A percentile compares a stretch with the other conserved stretches of the same genome.
phyloP scores from a whole-genome alignment of 2,888 invertebrate species.

The Pachliopta kotzebuea region DNA sequence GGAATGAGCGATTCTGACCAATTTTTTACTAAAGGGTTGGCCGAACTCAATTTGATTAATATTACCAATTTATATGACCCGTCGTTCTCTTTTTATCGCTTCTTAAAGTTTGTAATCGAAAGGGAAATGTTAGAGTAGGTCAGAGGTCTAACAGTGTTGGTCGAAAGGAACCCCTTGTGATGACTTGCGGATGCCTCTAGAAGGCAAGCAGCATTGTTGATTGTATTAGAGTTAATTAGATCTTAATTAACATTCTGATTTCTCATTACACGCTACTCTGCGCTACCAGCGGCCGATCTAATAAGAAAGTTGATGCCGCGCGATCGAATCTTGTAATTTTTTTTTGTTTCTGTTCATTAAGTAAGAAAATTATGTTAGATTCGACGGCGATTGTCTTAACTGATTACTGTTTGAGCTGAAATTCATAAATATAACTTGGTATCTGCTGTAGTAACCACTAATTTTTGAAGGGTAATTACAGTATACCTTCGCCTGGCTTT shows the following conservation, averaged over 20 bases:
- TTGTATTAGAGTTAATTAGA: constrained; percentile 80
- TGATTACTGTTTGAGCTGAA: constrained; percentile 33
- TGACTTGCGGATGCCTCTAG: constrained; percentile 76
- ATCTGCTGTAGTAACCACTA: too few relatives aligned
- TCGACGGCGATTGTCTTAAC: constrained; percentile 36
- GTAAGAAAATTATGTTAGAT: constrained; percentile 63
- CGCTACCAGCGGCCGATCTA: constrained; percentile 68
- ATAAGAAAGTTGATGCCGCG: constrained; percentile 71
- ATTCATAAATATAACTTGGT: neutral
- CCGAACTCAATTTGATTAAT: constrained; percentile 77
- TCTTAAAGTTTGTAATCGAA: constrained; percentile 35
- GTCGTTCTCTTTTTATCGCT: constrained; percentile 32
- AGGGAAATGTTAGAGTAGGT: constrained; percentile 45
- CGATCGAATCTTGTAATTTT: constrained; percentile 63
- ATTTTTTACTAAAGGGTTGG: constrained; percentile 78
- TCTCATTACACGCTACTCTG: constrained; percentile 79
- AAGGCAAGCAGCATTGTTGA: constrained; percentile 78
- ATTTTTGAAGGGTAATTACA: too few relatives aligned
- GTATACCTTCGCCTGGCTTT: too few relatives aligned
- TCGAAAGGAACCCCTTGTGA: constrained; percentile 56
- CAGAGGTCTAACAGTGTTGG: constrained; percentile 54
- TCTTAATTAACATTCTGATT: constrained; percentile 80
- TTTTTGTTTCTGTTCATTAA: constrained; percentile 44
- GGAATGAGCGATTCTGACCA: constrained; percentile 70
- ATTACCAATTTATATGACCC: constrained; percentile 53